These are phyloP conservation scores for Hipposideros larvatus DNA, from an alignment of 2,797 vertebrate species.

Conservation along the genomic window DNA sequence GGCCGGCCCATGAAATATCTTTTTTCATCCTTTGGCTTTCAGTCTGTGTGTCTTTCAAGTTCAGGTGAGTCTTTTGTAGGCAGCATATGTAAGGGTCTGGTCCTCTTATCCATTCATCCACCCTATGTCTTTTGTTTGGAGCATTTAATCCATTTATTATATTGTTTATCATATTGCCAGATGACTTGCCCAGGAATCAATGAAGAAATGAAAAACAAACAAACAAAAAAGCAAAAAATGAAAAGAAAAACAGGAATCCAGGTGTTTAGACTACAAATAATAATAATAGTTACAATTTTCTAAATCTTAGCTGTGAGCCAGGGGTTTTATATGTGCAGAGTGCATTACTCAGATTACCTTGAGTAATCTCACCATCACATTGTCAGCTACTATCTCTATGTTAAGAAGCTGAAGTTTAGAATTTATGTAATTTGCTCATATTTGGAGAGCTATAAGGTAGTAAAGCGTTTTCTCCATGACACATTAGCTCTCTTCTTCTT, in stretches of 20 bases:
- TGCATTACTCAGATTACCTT: neutral
- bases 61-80: no score
- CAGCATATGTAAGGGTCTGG: no score
- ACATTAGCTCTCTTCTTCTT: neutral
- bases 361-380: neutral
- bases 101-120: no score
- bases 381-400: neutral
- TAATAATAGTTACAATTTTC: neutral
- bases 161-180: no score
- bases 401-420: neutral
- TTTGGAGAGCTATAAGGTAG: neutral
- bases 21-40: no score
- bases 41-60: no score
- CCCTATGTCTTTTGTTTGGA: no score
- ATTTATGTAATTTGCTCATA: neutral
- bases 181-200: neutral
- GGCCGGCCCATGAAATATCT: no score
- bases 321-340: neutral
- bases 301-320: neutral
- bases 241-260: neutral
- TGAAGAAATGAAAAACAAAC: no score
- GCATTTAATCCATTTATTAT: no score
- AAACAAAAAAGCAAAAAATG: no score
- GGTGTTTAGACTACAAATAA: neutral
- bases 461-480: neutral